Evolutionary conservation across 64 coral and sea anemone genomes (phyloP), one percentile per base, ranked within the genome.

Genomic region (Montipora cactus): DNA sequence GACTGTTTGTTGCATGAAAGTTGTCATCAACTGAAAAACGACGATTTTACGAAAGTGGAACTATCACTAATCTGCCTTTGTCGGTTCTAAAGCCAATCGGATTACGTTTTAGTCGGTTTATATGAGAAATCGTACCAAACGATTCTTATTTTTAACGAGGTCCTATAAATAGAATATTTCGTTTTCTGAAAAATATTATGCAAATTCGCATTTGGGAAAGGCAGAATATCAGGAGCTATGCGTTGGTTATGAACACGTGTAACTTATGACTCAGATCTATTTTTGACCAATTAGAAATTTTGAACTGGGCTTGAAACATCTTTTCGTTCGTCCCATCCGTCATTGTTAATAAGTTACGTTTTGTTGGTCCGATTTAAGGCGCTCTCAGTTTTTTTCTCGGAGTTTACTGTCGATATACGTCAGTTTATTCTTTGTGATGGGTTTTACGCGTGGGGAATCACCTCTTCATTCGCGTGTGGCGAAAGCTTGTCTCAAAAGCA

Each of bases 181-280:
- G 23, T 15, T 59, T 61, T 4, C 55, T 81, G 2, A 15, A 61
- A 62, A 61, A 44, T 61, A 44, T 44, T 61, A 81, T 81, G 79
- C 21, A 37, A 62, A 81, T 81, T 62, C 44, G 10, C 20, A 6
- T 80, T 19, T 37, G 10, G 10, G 18, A 64, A 59, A 21, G 11
- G 58, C 4, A 59, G 23, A 59, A 57, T 21, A 4, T 7, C 14
- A 80, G n/a, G 8, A 15, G 10, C 20, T 1, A 20, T 69, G 66
- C 66, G 82, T 20, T 86, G 82, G 82, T 49, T 86, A 18, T 70
- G 21, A 52, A 50, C n/a, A 86, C 82, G 82, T 86, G 82, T 19
- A 70, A 86, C 0, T 86, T 70, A 86, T 73, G 82, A 86, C 82
- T 86, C 82, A 86, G 64, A 71, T 45, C 82, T 86, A 86, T 86